Evolutionary conservation across 1,140 invertebrate genomes (phyloP), one percentile per base, ranked within the genome.

Genomic region (Mya arenaria): DNA sequence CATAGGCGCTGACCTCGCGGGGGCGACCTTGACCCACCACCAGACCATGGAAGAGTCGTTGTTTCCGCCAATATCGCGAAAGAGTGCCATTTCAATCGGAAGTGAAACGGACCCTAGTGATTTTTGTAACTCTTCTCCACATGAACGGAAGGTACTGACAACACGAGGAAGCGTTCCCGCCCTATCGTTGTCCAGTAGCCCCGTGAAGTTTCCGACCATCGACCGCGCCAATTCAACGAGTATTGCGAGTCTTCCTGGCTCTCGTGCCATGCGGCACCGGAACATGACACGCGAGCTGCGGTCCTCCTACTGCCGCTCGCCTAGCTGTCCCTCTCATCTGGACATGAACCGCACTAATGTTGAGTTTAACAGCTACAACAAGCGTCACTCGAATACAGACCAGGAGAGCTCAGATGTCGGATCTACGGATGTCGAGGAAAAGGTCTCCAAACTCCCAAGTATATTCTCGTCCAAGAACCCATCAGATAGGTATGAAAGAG

Each of bases 171-270:
- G 77, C 66, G 55, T 80, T 6, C 65, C 77, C 3, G 63, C 17
- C 13, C n/a, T n/a, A n/a, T 80, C 77, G 10, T 65, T 80, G 2
- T 58, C 77, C 13, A 62, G 65, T 55, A 80, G 62, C 32, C 77
- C 77, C 1, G 25, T 80, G 30, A 80, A 80, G 36, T 80, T 80
- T 36, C 77, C 77, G 3, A 44, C 77, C 17, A 80, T 80, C 19
- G 77, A 80, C 36, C 77, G 66, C 17, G 77, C 77, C 44, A 80
- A 80, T 56, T 71, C 77, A 6, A 80, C 77, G 10, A 80, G 77
- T 39, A 58, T 80, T 48, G 65, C 77, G 6, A 80, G 77, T 34
- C 44, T 80, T 52, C 77, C 77, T 34, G 65, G 77, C 13, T 80
- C 77, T 28, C 48, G 77, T 5, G 52, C 77, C 1, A 80, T 37